Base-by-base conservation (phyloP, 2,797 vertebrate species). In the Melanogrammus aeglefinus region DNA sequence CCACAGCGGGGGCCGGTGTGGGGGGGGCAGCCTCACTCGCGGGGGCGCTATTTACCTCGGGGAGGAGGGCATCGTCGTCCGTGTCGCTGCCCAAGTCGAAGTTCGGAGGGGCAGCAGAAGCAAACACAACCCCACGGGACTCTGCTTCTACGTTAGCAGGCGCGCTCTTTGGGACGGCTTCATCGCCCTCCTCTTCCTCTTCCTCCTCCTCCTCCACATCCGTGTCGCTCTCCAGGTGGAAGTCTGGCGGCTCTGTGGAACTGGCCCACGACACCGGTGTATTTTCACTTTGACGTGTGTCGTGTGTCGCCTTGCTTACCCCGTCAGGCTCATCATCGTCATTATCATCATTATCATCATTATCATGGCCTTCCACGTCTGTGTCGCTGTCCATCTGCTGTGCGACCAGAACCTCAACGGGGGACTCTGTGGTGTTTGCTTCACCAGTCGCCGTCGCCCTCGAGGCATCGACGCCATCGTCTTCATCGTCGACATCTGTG, bases 401-500 rank as follows among this genome's bases (percentile, higher is more conserved):
- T 18, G 47, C 51, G 18, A 6, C 21, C 51, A 24, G 51, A 9
- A n/a, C 18, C 18, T 63, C 51, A 2, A 4, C 51, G 5, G 51
- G 51, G 51, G 51, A 18, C 47, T 18, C 47, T 16, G 47, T 51
- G 47, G 16, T 1, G 47, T 5, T 18, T 51, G 47, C 47, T 13
- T 18, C 47, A 18, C 14, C 14, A 4, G 47, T 18, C 47, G 14
- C 6, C 6, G 7, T 27, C 13, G 14, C 69, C 24, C 14, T 31
- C 35, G 71, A 21, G 71, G 36, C 36, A 38, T 38, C 36, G 8
- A 38, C 36, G 36, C 71, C 35, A 33, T 83, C 78, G 51, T 86
- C 86, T 44, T 91, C 87, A 12, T 89, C 90, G 3, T 93, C 93
- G 21, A 88, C 82, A 81, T 93, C 92, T 36, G 90, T 92, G 85